Evolutionary conservation across 2,113 vertebrate genomes (phyloP).

Genomic region (Dolichallabes microphthalmus): DNA sequence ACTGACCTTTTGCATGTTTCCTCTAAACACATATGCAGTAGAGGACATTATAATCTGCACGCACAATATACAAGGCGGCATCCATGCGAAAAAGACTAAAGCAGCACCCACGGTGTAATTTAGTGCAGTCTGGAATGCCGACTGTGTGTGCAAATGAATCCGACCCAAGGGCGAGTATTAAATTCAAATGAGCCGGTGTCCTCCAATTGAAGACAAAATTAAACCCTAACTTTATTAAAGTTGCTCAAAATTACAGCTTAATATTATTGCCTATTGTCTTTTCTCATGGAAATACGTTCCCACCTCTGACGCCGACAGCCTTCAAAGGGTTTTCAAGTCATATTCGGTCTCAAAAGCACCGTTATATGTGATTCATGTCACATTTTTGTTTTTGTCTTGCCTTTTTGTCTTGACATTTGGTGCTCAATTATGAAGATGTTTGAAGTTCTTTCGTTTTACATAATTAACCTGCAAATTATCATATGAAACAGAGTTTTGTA

Average conservation of each 20-base stretch:
- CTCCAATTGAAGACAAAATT: constrained; percentile 2
- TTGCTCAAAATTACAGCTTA: not conserved
- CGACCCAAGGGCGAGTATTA: not conserved
- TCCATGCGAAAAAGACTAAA: not conserved
- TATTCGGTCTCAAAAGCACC: not conserved
- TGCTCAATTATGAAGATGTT: not conserved
- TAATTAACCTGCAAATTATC: not conserved
- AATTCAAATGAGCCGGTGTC: not conserved
- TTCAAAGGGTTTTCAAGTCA: not conserved
- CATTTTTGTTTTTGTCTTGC: not conserved
- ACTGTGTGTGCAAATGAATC: not conserved
- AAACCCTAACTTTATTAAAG: constrained; percentile 18
- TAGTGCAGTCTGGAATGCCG: not conserved
- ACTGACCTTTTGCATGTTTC: not conserved
- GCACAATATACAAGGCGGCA: not conserved
- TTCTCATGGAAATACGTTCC: not conserved
- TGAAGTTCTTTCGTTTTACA: not conserved
- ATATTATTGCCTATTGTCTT: not conserved
- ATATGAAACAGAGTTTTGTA: not conserved
- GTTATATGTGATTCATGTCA: not conserved
- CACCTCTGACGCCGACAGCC: not conserved
- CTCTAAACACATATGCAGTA: not conserved
- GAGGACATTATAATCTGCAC: not conserved
- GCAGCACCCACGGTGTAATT: not conserved
- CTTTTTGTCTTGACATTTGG: too few species aligned